Evolutionary conservation across 2,113 vertebrate species (phyloP).

Genomic region (Anthoscopus minutus): DNA sequence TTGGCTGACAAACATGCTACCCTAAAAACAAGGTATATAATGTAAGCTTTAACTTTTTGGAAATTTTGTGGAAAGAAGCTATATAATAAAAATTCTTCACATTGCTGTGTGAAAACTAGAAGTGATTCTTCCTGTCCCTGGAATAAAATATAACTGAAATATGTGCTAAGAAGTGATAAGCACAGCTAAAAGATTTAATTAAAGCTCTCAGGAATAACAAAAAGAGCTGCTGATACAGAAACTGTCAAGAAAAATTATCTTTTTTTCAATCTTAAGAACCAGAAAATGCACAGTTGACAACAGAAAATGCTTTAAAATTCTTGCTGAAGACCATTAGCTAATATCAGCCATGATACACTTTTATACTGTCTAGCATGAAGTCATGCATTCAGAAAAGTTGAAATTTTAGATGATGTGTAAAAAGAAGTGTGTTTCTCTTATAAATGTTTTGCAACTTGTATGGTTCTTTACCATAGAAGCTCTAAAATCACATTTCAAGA

Average conservation of each 20-base stretch:
- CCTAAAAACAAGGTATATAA: neutral
- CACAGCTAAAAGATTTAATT: constrained; percentile 32
- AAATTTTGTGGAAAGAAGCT: neutral
- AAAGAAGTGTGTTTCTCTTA: neutral
- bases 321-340: neutral
- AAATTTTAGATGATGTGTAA: neutral
- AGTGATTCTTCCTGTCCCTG: neutral
- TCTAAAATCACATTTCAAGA: neutral
- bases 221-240: neutral
- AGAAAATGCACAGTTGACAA: neutral
- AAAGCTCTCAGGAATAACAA: constrained; percentile 10
- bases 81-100: neutral
- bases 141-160: constrained; percentile 16
- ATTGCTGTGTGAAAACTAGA: neutral
- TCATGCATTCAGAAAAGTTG: neutral
- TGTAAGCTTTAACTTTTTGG: neutral
- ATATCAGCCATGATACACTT: neutral
- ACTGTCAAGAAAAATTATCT: constrained; percentile 2
- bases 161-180: neutral
- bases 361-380: neutral
- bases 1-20: neutral
- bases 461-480: neutral
- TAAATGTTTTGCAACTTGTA: neutral
- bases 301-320: neutral
- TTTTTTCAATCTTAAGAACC: neutral